phyloP scores from a whole-genome alignment of 1,140 invertebrate genomes.

The Chrysomallon squamiferum region DNA sequence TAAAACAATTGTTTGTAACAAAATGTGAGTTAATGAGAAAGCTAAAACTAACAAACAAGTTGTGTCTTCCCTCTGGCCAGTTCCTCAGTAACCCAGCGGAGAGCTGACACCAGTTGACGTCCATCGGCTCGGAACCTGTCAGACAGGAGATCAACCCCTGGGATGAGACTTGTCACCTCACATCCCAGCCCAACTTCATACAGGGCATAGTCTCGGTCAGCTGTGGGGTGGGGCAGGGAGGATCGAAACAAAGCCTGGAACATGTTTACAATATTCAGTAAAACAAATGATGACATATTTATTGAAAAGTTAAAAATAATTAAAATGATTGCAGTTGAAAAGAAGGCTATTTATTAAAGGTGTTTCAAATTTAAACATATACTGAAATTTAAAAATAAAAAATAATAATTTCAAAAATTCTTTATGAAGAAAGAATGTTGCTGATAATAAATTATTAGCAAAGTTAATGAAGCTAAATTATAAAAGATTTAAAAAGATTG shows the following conservation, averaged over 20 bases:
- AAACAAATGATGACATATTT: not conserved
- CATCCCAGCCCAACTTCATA: slow-evolving; percentile 59
- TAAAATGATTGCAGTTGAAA: too few relatives aligned
- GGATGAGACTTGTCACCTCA: slow-evolving; percentile 59
- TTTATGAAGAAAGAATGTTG: too few relatives aligned
- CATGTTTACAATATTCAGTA: slow-evolving; percentile 1
- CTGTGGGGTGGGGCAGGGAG: slow-evolving; percentile 58
- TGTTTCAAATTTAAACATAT: too few relatives aligned
- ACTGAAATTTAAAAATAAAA: too few relatives aligned
- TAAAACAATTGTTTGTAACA: too few relatives aligned
- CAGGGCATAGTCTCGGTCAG: slow-evolving; percentile 61
- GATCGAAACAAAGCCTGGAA: slow-evolving; percentile 56
- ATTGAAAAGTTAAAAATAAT: too few relatives aligned
- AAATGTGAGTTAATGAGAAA: too few relatives aligned
- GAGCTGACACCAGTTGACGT: slow-evolving; percentile 48
- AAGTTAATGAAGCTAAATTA: too few relatives aligned
- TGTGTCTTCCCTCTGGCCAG: slow-evolving; percentile 54
- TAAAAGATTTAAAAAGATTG: too few relatives aligned
- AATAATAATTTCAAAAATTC: too few relatives aligned
- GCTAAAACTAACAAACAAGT: slow-evolving; percentile 56
- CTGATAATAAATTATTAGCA: too few relatives aligned
- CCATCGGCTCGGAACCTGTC: slow-evolving; percentile 61
- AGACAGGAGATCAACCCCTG: slow-evolving; percentile 59
- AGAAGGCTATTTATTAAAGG: too few relatives aligned
- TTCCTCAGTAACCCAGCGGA: slow-evolving; percentile 59